Evolutionary conservation across 1,140 invertebrate genomes (phyloP).

Genomic region (Drosophila sulfurigaster): DNA sequence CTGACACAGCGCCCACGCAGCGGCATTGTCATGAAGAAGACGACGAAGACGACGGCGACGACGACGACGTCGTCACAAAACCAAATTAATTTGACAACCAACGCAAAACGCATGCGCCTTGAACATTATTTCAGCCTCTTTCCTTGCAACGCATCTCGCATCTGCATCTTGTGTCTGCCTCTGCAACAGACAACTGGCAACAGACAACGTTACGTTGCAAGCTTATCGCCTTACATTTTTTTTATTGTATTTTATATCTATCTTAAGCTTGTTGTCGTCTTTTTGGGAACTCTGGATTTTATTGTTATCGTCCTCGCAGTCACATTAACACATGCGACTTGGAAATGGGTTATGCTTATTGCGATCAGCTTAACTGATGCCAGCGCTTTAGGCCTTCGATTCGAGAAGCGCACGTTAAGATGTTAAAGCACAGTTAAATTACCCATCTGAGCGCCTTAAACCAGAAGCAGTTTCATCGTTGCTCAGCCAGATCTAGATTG

Average conservation of each 20-base stretch:
- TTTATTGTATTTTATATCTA: conserved; percentile 65
- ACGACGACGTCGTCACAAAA: conserved; percentile 64
- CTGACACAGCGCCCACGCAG: conserved; percentile 63
- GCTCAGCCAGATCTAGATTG: not conserved
- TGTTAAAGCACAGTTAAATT: not conserved
- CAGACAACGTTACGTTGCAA: conserved; percentile 40
- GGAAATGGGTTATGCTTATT: conserved; percentile 65
- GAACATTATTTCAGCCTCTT: conserved; percentile 49
- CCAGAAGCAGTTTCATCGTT: not conserved
- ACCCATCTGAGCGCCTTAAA: not conserved
- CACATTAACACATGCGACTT: conserved; percentile 76
- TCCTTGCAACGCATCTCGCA: conserved; percentile 12
- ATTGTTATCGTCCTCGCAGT: conserved; percentile 75
- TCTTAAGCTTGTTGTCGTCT: conserved; percentile 72
- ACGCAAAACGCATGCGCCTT: conserved; percentile 78
- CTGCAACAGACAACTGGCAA: conserved; percentile 2
- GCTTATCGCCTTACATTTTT: conserved; percentile 69
- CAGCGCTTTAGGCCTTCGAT: conserved; percentile 27
- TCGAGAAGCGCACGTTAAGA: conserved; percentile 19
- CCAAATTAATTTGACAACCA: conserved; percentile 82
- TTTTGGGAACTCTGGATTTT: conserved; percentile 19
- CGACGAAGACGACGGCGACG: conserved; percentile 6
- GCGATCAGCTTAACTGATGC: conserved; percentile 55
- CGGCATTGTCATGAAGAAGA: conserved; percentile 58
- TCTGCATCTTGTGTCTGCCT: conserved; percentile 23